Evolutionary conservation across 2,888 invertebrate species (phyloP).

Genomic region (Netelia inedita): DNA sequence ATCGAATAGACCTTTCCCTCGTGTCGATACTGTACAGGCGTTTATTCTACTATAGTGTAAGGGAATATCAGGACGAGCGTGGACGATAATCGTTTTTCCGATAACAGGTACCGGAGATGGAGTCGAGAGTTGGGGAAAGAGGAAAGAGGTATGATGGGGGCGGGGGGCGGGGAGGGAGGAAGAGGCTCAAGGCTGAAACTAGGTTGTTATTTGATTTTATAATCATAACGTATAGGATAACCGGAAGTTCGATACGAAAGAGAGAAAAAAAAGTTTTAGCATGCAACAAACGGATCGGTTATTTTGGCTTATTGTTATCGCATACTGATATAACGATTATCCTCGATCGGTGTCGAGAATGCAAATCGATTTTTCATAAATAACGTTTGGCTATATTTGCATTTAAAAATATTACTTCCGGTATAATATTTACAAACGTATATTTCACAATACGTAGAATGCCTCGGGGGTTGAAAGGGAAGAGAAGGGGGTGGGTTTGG

Average conservation of each 20-base stretch:
- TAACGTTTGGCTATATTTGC: too few species aligned
- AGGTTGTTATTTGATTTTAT: conserved; percentile 23
- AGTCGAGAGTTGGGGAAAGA: neutral
- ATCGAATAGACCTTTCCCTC: conserved; percentile 30
- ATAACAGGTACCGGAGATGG: conserved; percentile 32
- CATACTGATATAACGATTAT: neutral
- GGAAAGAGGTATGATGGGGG: neutral
- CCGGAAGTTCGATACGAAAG: neutral
- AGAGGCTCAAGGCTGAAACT: neutral
- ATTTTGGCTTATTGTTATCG: conserved; percentile 3
- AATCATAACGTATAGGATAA: conserved; percentile 5
- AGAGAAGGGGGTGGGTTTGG: too few species aligned
- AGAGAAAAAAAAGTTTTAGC: neutral
- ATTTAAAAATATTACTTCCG: too few species aligned
- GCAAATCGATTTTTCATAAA: too few species aligned
- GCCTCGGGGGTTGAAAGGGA: too few species aligned
- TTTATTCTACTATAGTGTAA: conserved; percentile 37
- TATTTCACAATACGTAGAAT: too few species aligned
- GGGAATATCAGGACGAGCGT: conserved; percentile 32
- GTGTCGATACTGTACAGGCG: neutral
- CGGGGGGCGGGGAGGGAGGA: neutral
- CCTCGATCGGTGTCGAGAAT: neutral
- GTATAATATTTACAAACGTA: too few species aligned
- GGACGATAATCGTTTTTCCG: conserved; percentile 62
- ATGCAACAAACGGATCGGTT: neutral